phyloP scores from a whole-genome alignment of 2,888 invertebrate genomes.

The Taenaris catops region DNA sequence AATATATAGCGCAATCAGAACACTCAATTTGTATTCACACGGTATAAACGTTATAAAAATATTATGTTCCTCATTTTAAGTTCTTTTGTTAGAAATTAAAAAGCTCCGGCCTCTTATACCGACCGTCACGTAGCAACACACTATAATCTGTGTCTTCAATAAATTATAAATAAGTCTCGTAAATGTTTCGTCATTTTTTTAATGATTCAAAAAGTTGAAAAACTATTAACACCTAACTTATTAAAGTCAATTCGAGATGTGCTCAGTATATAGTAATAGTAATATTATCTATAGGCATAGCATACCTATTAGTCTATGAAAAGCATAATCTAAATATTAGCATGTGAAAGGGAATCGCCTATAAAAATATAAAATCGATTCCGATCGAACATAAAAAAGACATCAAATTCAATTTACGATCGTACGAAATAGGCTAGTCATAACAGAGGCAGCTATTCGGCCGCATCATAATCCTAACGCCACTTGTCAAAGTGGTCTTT shows the following conservation, averaged over 20 bases:
- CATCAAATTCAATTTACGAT: slow-evolving; percentile 72
- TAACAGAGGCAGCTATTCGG: slow-evolving; percentile 45
- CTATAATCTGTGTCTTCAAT: slow-evolving; percentile 62
- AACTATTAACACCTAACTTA: no score
- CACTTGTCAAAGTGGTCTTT: slow-evolving; percentile 64
- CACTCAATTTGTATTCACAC: slow-evolving; percentile 65
- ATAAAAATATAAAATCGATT: slow-evolving; percentile 68
- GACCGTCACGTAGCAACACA: slow-evolving; percentile 64
- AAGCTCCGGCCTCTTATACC: slow-evolving; percentile 50
- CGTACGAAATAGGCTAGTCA: slow-evolving; percentile 46
- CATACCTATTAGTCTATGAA: slow-evolving; percentile 28
- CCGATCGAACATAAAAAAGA: slow-evolving; percentile 55
- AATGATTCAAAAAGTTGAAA: slow-evolving; percentile 19
- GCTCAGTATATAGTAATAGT: no score
- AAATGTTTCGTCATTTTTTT: slow-evolving; percentile 41
- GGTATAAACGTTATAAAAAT: slow-evolving; percentile 62
- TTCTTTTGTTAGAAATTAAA: slow-evolving; percentile 69
- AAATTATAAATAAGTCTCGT: slow-evolving; percentile 49
- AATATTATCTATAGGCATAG: no score
- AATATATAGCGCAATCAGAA: slow-evolving; percentile 73
- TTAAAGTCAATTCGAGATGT: no score
- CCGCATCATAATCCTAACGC: slow-evolving; percentile 64
- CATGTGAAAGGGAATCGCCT: slow-evolving; percentile 64
- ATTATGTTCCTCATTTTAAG: slow-evolving; percentile 65
- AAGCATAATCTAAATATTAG: slow-evolving; percentile 55